Evolutionary conservation across 2,113 vertebrate genomes (phyloP).

Genomic region (Agelaius tricolor): DNA sequence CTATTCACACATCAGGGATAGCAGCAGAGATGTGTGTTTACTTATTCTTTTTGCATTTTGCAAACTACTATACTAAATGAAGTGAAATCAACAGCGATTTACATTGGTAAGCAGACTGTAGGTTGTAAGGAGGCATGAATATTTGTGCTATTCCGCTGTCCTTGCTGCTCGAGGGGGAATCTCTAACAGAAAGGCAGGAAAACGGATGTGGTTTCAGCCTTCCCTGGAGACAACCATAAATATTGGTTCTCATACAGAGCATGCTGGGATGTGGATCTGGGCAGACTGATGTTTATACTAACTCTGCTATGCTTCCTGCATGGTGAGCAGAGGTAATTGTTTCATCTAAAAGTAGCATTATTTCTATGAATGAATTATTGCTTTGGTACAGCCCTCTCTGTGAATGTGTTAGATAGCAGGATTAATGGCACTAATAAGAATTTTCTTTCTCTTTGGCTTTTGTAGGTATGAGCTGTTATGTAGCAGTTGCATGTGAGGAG

Average conservation of each 20-base stretch:
- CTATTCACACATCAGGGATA: background rate
- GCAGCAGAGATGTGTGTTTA: background rate
- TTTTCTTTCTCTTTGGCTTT: background rate
- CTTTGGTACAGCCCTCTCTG: background rate
- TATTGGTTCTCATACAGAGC: background rate
- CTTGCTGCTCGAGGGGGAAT: background rate
- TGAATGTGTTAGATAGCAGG: background rate
- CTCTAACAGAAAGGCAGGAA: slow-evolving; percentile 13
- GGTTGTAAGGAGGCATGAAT: background rate
- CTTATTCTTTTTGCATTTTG: background rate
- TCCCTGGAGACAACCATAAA: background rate
- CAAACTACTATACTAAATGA: background rate
- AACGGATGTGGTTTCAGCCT: slow-evolving; percentile 10
- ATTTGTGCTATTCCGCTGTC: background rate
- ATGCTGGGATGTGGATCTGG: background rate
- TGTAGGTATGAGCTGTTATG: slow-evolving; percentile 34
- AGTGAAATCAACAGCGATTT: background rate
- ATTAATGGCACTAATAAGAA: background rate
- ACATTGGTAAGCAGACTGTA: background rate
- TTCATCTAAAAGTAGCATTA: background rate
- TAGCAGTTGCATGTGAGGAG: slow-evolving; percentile 8
- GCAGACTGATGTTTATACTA: background rate
- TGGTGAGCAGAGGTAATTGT: background rate
- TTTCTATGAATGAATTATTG: background rate
- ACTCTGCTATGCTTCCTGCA: background rate